Evolutionary conservation across 2,113 vertebrate genomes (phyloP), one percentile per base, ranked within the genome.

Genomic region (Malurus cyaneus): DNA sequence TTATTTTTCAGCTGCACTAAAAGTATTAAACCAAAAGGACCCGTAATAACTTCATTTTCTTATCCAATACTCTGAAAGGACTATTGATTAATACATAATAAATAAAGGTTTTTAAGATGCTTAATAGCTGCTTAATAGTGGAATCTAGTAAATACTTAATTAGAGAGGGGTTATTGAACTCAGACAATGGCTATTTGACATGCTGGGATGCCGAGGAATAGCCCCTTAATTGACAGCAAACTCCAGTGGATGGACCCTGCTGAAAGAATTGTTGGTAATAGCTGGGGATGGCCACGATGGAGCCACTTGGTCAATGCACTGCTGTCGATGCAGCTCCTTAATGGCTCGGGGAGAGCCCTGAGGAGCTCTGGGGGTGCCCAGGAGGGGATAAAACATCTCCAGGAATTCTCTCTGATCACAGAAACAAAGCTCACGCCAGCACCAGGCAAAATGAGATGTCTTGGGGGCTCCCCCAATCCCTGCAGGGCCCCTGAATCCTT

Each of bases 61-160:
- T 94, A 77, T 60, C 82, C 94, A 76, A 79, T 81, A 92, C 28
- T 64, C 89, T 86, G 93, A 81, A 57, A 93, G 69, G 64, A 42
- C 88, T 96, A 96, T 96, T 92, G 95, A 93, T 97, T 93, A 96
- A 93, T 88, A 90, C 90, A 78, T 95, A 97, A 95, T 95, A 96
- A 97, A 95, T 88, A 94, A 92, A 90, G 85, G 85, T 81, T 97
- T 96, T 94, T 74, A 79, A 93, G 88, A 95, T 88, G 86, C 76
- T 94, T 93, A 93, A 93, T 92, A 95, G 92, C 41, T 79, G 81
- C 91, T 92, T 96, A 95, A 93, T 93, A 93, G 92, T 89, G 70
- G 92, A 89, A 93, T 93, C 93, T 95, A 95, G 96, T 96, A 96
- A 97, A 96, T 97, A 94, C 88, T 96, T 96, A 90, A 96, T 95